phyloP scores from a whole-genome alignment of 2,888 invertebrate species.

The Thereva nobilitata region DNA sequence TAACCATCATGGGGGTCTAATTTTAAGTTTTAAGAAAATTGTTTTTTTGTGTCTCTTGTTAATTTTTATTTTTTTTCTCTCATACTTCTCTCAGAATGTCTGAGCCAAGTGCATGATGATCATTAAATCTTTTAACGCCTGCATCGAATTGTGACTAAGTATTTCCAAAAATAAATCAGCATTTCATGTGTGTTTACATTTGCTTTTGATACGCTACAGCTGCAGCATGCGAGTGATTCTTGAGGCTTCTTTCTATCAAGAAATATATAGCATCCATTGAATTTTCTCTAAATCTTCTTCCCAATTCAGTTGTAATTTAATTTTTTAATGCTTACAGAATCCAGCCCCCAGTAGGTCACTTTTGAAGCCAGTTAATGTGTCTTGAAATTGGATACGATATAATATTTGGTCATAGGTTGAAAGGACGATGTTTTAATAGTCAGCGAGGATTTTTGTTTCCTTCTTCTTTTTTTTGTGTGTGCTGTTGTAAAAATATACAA shows the following conservation, averaged over 20 bases:
- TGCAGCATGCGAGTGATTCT: conserved; percentile 26
- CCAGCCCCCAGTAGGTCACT: conserved; percentile 5
- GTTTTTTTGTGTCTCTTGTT: not conserved
- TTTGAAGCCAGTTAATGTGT: no score
- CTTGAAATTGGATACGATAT: no score
- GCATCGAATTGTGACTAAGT: conserved; percentile 16
- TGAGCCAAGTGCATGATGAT: conserved; percentile 17
- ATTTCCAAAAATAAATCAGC: conserved; percentile 20
- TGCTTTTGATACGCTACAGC: conserved; percentile 12
- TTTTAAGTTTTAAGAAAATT: no score
- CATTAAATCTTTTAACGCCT: conserved; percentile 13
- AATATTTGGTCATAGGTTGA: no score
- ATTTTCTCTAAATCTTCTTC: conserved; percentile 23
- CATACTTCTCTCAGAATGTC: not conserved
- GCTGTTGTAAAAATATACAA: no score
- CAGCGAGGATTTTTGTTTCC: no score
- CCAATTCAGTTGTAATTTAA: conserved; percentile 22
- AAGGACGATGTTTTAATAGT: no score
- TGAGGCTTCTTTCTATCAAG: conserved; percentile 2
- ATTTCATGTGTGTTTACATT: conserved; percentile 21
- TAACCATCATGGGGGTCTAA: conserved; percentile 14
- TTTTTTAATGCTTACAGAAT: conserved; percentile 30
- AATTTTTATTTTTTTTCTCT: conserved; percentile 1
- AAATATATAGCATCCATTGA: conserved; percentile 13
- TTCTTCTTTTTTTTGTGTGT: no score